Conservation (phyloP, 2,113 vertebrate genomes). For the Rhadina sibilatrix region DNA sequence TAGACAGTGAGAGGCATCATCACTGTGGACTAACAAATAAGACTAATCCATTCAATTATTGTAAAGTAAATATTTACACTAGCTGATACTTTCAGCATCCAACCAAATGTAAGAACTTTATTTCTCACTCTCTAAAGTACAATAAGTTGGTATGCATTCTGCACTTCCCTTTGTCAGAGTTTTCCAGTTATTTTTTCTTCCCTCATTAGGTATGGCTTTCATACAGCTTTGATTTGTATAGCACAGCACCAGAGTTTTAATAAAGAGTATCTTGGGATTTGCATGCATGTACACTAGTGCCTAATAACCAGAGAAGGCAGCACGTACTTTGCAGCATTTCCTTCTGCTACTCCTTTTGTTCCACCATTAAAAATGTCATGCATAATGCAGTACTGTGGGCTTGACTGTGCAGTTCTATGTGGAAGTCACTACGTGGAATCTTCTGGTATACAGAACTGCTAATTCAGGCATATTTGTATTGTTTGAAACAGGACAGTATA, state of each 20-base stretch:
- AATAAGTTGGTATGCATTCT: not conserved
- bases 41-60: not conserved
- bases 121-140: not conserved
- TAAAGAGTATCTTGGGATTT: constrained; percentile 34
- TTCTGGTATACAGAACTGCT: not conserved
- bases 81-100: not conserved
- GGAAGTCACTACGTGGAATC: not conserved
- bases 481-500: not conserved
- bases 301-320: not conserved
- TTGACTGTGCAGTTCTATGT: not conserved
- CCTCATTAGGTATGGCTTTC: constrained; percentile 32
- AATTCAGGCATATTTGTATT: not conserved
- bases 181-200: not conserved
- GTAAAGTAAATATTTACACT: constrained; percentile 19
- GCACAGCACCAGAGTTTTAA: constrained; percentile 1
- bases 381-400: constrained; percentile 32
- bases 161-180: not conserved
- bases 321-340: not conserved
- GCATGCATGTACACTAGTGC: not conserved
- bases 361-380: constrained; percentile 36
- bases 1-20: not conserved
- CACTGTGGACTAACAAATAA: not conserved
- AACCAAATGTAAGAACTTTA: not conserved
- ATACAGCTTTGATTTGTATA: constrained; percentile 7
- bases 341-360: constrained; percentile 45